Conservation (phyloP, 2,113 vertebrate genomes). For the Dipodomys stephensi region DNA sequence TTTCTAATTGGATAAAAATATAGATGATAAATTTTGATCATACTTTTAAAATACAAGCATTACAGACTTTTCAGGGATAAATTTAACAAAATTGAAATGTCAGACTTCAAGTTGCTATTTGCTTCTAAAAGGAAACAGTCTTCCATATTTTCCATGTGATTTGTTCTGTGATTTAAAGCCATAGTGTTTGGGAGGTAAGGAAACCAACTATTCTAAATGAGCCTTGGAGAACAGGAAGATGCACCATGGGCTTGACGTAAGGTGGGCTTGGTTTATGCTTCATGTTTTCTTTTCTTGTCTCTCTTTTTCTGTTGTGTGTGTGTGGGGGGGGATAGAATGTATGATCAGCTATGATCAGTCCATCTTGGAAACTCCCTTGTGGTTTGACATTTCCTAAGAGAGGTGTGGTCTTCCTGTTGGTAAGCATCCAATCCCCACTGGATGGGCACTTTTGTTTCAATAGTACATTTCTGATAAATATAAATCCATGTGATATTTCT, state of each 20-base stretch:
- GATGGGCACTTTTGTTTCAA: conserved; percentile 44
- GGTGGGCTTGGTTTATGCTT: neutral
- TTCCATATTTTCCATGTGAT: neutral
- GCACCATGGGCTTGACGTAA: neutral
- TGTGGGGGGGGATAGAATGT: conserved; percentile 15
- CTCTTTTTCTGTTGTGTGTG: neutral
- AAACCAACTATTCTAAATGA: neutral
- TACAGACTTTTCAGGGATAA: neutral
- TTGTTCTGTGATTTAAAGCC: neutral
- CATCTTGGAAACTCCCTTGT: conserved; percentile 68
- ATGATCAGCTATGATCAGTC: conserved; percentile 74
- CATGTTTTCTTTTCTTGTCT: neutral
- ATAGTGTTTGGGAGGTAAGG: neutral
- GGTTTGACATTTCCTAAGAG: conserved; percentile 67
- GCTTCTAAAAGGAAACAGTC: neutral
- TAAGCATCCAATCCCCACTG: conserved; percentile 29
- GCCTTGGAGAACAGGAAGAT: neutral
- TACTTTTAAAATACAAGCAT: neutral
- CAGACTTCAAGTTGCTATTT: neutral
- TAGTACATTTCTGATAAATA: conserved; percentile 16
- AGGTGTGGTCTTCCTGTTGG: conserved; percentile 64
- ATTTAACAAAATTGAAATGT: conserved; percentile 5
- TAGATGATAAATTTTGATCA: neutral
- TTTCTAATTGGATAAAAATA: conserved; percentile 26
- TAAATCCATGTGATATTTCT: conserved; percentile 48